Evolutionary conservation across 2,797 vertebrate species (phyloP).

Genomic region (Eupleurogrammus muticus): DNA sequence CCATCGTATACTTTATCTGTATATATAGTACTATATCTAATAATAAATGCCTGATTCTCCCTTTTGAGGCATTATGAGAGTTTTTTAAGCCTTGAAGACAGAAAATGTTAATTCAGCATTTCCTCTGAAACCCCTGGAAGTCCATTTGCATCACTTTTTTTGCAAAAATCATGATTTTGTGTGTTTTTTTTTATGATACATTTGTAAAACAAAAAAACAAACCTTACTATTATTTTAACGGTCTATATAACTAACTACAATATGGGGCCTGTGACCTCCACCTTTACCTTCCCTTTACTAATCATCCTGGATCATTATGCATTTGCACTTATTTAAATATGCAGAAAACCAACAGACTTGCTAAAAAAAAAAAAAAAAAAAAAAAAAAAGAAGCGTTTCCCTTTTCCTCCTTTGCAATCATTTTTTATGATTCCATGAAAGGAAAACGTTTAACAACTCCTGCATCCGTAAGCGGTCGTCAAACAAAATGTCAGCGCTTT

Average conservation of each 20-base stretch:
- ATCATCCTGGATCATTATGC: not conserved
- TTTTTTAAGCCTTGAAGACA: no score
- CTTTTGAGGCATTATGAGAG: no score
- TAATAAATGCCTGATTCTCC: no score
- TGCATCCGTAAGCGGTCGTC: not conserved
- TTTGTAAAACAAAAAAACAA: no score
- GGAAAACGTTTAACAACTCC: not conserved
- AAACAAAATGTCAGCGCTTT: not conserved
- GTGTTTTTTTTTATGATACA: no score
- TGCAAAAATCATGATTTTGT: no score
- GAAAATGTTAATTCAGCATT: no score
- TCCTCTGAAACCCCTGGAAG: no score
- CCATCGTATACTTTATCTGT: no score
- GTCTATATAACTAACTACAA: not conserved
- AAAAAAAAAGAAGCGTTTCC: not conserved
- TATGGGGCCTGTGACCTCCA: not conserved
- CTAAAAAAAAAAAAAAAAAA: not conserved
- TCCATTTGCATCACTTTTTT: no score
- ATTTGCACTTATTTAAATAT: no score
- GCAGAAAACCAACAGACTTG: not conserved
- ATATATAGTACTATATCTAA: no score
- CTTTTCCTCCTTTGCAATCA: not conserved
- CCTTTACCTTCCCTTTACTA: not conserved
- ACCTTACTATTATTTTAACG: not conserved
- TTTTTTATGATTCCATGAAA: not conserved